Conservation (phyloP, 2,888 invertebrate species). For the Eristalis arbustorum region DNA sequence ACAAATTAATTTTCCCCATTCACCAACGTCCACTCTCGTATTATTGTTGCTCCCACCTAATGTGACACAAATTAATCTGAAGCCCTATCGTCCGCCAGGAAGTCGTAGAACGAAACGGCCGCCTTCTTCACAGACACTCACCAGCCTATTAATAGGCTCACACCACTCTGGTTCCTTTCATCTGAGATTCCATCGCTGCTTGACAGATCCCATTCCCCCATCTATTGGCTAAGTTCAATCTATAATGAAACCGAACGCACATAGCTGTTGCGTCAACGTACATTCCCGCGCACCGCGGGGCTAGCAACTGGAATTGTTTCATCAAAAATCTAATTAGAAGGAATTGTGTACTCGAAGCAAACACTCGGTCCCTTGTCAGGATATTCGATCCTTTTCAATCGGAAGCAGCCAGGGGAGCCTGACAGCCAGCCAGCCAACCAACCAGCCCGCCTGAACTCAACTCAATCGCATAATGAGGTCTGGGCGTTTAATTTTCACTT, state of each 20-base stretch:
- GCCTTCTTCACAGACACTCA: not conserved
- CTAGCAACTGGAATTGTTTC: not conserved
- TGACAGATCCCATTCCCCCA: conserved; percentile 15
- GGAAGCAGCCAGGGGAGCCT: not conserved
- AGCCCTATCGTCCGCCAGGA: not conserved
- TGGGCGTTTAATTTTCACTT: conserved; percentile 37
- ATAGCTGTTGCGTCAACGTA: conserved; percentile 25
- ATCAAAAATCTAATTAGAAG: conserved; percentile 42
- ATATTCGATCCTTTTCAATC: conserved; percentile 42
- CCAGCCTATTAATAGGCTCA: not conserved
- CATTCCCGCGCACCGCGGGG: not conserved
- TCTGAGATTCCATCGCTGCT: not conserved
- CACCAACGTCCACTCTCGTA: not conserved
- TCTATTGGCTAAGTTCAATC: not conserved
- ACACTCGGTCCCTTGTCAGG: conserved; percentile 42
- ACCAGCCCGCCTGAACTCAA: not conserved
- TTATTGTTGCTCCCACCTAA: not conserved
- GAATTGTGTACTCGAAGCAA: conserved; percentile 37
- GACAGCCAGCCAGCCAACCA: too few species aligned
- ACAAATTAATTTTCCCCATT: not conserved
- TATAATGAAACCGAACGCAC: not conserved
- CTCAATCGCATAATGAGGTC: conserved; percentile 45
- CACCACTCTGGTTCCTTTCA: not conserved
- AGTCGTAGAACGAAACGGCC: not conserved
- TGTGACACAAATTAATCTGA: not conserved